Evolutionary conservation across 2,113 vertebrate genomes (phyloP).

Genomic region (Petaurus breviceps): DNA sequence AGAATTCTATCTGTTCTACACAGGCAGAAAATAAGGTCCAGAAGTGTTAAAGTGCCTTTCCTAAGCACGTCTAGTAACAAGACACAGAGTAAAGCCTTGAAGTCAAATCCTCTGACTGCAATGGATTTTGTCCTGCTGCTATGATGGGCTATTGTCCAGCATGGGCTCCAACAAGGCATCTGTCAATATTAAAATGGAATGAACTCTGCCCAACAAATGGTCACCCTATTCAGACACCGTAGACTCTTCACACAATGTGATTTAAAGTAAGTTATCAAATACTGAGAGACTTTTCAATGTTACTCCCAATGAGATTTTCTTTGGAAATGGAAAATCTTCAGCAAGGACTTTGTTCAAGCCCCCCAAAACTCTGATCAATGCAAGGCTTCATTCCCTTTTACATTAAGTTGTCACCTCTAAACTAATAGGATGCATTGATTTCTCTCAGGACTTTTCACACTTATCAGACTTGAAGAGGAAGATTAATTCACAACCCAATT

Average conservation of each 20-base stretch:
- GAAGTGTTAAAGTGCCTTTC: neutral
- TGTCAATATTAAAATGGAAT: neutral
- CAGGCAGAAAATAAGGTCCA: neutral
- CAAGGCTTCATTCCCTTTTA: constrained; percentile 2
- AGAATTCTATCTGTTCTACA: neutral
- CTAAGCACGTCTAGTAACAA: neutral
- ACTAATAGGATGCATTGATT: constrained; percentile 38
- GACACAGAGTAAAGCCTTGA: neutral
- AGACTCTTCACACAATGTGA: neutral
- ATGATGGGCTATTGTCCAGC: neutral
- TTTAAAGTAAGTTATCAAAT: neutral
- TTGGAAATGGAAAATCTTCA: neutral
- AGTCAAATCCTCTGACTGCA: neutral
- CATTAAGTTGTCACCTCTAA: constrained; percentile 7
- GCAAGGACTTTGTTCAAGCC: constrained; percentile 17
- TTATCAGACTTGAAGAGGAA: constrained; percentile 35
- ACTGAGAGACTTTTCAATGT: neutral
- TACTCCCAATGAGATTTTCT: neutral
- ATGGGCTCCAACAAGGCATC: neutral
- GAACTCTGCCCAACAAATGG: neutral
- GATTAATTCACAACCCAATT: constrained; percentile 53
- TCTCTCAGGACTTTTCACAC: constrained; percentile 55
- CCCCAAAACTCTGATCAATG: neutral
- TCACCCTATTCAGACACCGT: neutral
- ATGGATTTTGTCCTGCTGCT: neutral